Conservation (phyloP, 1,140 invertebrate genomes). For the Ips typographus region DNA sequence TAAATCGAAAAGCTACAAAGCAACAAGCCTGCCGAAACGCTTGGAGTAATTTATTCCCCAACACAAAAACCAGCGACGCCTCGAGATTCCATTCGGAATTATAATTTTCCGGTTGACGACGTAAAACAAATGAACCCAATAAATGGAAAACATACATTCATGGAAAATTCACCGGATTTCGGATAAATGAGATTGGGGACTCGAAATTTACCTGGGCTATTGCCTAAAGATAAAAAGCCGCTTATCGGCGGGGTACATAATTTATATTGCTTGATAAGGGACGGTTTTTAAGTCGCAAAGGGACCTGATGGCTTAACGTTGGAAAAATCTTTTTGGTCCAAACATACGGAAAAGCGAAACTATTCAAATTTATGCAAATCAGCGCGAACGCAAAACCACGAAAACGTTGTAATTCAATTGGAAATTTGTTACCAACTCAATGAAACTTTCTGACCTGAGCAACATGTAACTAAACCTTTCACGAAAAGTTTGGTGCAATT, state of each 20-base stretch:
- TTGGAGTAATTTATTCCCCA: too few relatives aligned
- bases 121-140: constrained; percentile 13
- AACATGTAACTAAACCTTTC: too few relatives aligned
- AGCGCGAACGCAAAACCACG: too few relatives aligned
- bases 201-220: background rate
- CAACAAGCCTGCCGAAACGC: too few relatives aligned
- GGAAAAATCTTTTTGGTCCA: too few relatives aligned
- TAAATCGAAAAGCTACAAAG: too few relatives aligned
- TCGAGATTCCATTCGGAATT: constrained; percentile 1
- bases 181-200: background rate
- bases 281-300: constrained; percentile 2
- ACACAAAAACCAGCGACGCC: background rate
- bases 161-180: background rate
- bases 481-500: too few relatives aligned
- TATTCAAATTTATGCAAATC: too few relatives aligned
- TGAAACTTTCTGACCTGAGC: too few relatives aligned
- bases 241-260: background rate
- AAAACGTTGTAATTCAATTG: too few relatives aligned
- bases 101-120: constrained; percentile 6
- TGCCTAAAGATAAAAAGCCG: constrained; percentile 5
- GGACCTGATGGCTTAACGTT: background rate
- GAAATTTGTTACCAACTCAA: too few relatives aligned
- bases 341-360: too few relatives aligned
- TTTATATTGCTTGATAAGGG: background rate
- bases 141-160: background rate